These are phyloP conservation scores for Pelodiscus sinensis DNA, from an alignment of 2,113 vertebrate genomes.

Conservation along the genomic window DNA sequence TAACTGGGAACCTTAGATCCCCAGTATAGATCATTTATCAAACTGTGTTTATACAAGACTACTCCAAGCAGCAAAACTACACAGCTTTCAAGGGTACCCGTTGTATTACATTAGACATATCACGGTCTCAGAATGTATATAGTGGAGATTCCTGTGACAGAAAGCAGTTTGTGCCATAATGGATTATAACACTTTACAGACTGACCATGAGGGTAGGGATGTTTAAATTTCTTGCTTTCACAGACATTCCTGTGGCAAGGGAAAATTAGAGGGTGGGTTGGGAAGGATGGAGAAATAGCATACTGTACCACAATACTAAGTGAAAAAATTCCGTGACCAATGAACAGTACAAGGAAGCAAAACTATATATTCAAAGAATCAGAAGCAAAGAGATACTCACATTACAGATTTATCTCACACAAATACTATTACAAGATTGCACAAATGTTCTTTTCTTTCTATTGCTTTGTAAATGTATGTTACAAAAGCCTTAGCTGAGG, in stretches of 20 bases:
- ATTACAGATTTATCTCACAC: background rate
- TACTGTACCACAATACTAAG: background rate
- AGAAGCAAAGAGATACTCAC: background rate
- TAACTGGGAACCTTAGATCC: background rate
- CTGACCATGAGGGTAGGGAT: slow-evolving; percentile 1
- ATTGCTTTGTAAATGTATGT: background rate
- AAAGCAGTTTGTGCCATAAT: slow-evolving; percentile 11
- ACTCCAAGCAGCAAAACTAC: slow-evolving; percentile 48
- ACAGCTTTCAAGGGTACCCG: slow-evolving; percentile 20
- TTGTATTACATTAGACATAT: background rate
- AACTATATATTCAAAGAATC: background rate
- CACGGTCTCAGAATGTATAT: slow-evolving; percentile 30
- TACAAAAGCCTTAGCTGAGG: background rate
- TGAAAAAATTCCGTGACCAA: slow-evolving; percentile 11
- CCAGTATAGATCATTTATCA: slow-evolving; percentile 35
- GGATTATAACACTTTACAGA: slow-evolving; percentile 12
- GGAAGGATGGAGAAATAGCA: slow-evolving; percentile 48
- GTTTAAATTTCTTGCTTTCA: slow-evolving; percentile 46
- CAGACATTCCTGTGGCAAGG: slow-evolving; percentile 48
- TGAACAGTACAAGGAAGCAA: background rate
- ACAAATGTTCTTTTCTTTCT: background rate
- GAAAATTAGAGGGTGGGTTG: slow-evolving; percentile 56
- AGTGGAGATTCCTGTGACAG: slow-evolving; percentile 29
- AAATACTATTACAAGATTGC: background rate
- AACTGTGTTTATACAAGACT: slow-evolving; percentile 50